Evolutionary conservation across 2,797 vertebrate species (phyloP), one percentile per base, ranked within the genome.

Genomic region (Centroberyx gerrardi): DNA sequence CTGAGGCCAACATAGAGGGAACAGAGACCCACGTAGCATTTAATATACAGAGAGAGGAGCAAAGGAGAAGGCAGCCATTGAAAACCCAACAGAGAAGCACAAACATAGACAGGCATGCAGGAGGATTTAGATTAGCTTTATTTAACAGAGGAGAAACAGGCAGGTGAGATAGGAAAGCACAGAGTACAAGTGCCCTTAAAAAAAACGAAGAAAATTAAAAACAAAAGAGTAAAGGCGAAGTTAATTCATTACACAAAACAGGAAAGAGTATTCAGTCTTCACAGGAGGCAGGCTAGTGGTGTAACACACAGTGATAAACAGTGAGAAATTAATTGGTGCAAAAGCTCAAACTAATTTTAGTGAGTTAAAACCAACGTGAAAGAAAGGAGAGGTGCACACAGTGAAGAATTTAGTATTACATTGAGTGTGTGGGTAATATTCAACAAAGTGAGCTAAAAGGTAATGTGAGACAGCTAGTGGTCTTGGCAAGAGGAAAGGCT

Each of bases 51-150:
- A 51, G 42, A 63, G 56, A 49, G 14, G 27, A 71, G 72, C 44
- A 36, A 54, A 84, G 67, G 38, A 74, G 63, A 33, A 44, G 38
- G 68, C 58, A 49, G 78, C 33, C 10, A 66, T 31, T 29, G 60
- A 54, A 84, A 81, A 53, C 84, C 17, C 52, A 77, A 76, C 48
- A 80, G 75, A 79, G 79, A 86, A 10, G 53, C 65, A 81, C 65
- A 81, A 22, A 75, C 61, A 61, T 0, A 88, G 75, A 83, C 67
- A 36, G 51, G 82, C 87, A 91, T 93, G 91, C 90, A 90, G 87
- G 87, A 92, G 86, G 79, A 70, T 88, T 87, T 65, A 85, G 53
- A 71, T 74, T 3, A 59, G 78, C 83, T 90, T 92, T 92, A 92
- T 90, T 92, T 0, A 69, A 77, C 70, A 79, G 71, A 81, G 69